A percentile compares a stretch with the other conserved stretches of the same genome.
Conservation (phyloP, 2,113 vertebrate genomes). For the Oceanites oceanicus region DNA sequence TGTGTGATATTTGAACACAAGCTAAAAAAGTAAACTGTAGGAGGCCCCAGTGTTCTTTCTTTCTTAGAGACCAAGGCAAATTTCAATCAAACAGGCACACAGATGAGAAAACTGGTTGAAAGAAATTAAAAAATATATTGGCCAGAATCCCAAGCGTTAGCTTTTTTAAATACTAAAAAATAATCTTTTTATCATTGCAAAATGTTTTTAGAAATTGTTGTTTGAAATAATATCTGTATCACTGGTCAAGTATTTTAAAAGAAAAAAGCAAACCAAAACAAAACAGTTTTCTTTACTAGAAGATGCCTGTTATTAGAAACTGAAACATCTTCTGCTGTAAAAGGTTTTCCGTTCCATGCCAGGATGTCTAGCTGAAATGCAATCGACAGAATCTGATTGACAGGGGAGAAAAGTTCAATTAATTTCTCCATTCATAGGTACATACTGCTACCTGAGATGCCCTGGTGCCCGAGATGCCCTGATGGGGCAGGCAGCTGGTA, state of each 20-base stretch:
- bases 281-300: background rate
- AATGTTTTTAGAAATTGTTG: background rate
- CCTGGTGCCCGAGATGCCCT: background rate
- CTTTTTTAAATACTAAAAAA: background rate
- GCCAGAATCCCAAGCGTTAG: background rate
- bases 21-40: slow-evolving; percentile 41
- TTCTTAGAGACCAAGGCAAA: background rate
- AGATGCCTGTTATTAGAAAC: background rate
- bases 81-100: background rate
- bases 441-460: background rate
- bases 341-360: background rate
- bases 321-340: background rate
- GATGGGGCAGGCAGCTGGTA: background rate
- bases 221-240: background rate
- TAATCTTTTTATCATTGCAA: background rate
- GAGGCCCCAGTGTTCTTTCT: slow-evolving; percentile 48
- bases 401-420: background rate
- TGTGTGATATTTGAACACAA: background rate
- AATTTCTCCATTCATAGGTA: background rate
- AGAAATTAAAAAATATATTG: background rate
- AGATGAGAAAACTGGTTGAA: background rate
- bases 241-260: background rate
- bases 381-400: background rate
- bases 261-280: background rate
- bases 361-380: background rate